Conservation (phyloP, 2,113 vertebrate genomes). For the Mesitornis unicolor region DNA sequence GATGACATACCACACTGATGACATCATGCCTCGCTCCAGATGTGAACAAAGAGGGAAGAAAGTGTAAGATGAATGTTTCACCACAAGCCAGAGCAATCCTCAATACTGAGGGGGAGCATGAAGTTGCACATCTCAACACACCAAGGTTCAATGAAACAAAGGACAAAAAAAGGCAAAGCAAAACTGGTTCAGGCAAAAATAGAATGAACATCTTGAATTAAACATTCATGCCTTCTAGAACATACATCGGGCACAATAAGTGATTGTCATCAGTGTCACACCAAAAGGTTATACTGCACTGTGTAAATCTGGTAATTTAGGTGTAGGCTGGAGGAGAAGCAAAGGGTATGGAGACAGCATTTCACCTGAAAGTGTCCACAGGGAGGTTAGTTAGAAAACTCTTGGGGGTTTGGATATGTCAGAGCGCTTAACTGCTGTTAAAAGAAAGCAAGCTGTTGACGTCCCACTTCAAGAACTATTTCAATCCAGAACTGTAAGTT, state of each 20-base stretch:
- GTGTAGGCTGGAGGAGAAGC: not conserved
- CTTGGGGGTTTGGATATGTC: not conserved
- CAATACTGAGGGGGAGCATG: not conserved
- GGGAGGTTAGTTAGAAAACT: not conserved
- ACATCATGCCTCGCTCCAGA: slow-evolving; percentile 30
- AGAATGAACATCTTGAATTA: not conserved
- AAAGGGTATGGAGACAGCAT: not conserved
- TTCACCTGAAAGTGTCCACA: not conserved
- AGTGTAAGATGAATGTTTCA: not conserved
- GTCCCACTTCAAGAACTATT: not conserved
- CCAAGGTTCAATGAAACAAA: not conserved
- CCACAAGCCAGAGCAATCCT: not conserved
- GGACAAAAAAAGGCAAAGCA: not conserved
- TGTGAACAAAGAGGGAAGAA: slow-evolving; percentile 23
- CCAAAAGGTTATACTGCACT: not conserved
- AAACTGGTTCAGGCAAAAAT: not conserved
- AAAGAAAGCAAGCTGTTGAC: not conserved
- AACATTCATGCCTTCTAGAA: not conserved
- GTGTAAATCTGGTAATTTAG: not conserved
- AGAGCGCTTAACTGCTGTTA: not conserved
- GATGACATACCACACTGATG: slow-evolving; percentile 32
- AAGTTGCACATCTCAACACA: not conserved
- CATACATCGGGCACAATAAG: not conserved
- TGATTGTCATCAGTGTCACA: not conserved
- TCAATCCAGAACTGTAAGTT: not conserved